Base-by-base conservation (phyloP, 2,888 invertebrate genomes). In the Ichneumoninae sp. region DNA sequence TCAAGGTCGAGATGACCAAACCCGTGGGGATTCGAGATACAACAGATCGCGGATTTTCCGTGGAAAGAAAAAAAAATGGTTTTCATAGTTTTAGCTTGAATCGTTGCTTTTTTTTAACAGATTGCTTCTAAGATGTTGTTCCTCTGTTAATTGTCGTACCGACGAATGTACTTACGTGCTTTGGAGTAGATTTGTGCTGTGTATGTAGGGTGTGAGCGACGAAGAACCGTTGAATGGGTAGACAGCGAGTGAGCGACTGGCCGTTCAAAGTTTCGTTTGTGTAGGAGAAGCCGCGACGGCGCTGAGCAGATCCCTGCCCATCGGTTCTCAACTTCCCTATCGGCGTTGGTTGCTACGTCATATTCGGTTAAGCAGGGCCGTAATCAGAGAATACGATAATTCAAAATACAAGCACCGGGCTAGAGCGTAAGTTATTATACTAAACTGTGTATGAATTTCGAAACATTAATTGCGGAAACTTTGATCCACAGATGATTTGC, bases 1-100 rank as follows among this genome's bases (percentile, higher is more conserved):
- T 91, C 92, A 91, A 92, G 91, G 91, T 91, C 91, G 33, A 86
- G 69, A 40, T 47, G 36, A 54, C 30, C 10, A 22, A 70, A 36
- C 69, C 77, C 73, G 33, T n/a, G 40, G 26, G 16, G 8, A 68
- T 26, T 13, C 44, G 26, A 3, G 68, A 68, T 47, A 26, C 1
- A 16, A 19, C 16, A 47, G 44, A 40, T 44, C 69, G 13, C 22
- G 16, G n/a, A 19, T 52, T 63, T 76, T 63, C 33, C 63, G 40
- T 40, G 63, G 26, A n/a, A 26, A 60, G 26, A 71, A 54, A 10
- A 36, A 26, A 68, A 40, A 22, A 4, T 30, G 47, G 3, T 30
- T 60, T 30, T 1, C 13, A 16, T 26, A 60, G 10, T 57, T 57
- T 13, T 10, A 26, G 13, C 0, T 57, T 57, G 10, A 10, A 57